Conservation (phyloP, 2,888 invertebrate genomes). For the Trissonchulus sp. region DNA sequence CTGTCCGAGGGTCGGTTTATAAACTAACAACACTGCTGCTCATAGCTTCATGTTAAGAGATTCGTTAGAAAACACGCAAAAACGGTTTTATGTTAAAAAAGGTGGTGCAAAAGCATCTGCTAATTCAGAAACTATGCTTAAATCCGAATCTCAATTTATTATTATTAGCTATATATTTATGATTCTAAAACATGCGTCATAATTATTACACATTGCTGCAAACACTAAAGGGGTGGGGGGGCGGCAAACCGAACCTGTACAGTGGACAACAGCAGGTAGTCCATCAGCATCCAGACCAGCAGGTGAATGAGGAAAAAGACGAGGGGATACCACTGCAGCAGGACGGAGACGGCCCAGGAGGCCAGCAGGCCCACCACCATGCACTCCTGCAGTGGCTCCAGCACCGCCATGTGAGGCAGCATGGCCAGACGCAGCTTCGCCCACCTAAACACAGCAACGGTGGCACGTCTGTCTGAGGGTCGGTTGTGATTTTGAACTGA, state of each 20-base stretch:
- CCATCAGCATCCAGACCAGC: slow-evolving; percentile 87
- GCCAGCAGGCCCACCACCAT: slow-evolving; percentile 83
- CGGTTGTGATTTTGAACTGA: not conserved
- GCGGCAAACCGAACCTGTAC: slow-evolving; percentile 73
- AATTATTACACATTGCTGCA: too few species aligned
- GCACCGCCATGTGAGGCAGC: slow-evolving; percentile 79
- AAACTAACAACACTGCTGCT: not conserved
- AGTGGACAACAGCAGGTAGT: slow-evolving; percentile 81
- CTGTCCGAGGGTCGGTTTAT: not conserved
- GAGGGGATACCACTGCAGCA: slow-evolving; percentile 80
- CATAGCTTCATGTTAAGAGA: not conserved
- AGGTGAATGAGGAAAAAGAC: slow-evolving; percentile 87
- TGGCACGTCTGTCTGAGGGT: too few species aligned
- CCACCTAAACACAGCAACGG: slow-evolving; percentile 67
- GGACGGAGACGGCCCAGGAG: slow-evolving; percentile 72
- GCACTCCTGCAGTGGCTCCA: slow-evolving; percentile 93
- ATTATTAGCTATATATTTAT: too few species aligned
- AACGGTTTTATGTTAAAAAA: too few species aligned
- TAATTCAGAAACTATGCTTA: too few species aligned
- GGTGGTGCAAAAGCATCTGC: too few species aligned
- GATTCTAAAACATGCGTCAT: too few species aligned
- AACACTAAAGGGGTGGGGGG: too few species aligned
- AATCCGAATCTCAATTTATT: too few species aligned
- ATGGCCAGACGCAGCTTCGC: slow-evolving; percentile 89
- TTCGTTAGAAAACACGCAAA: too few species aligned